Base-by-base conservation (phyloP, 1,140 invertebrate species). In the Anoplophora glabripennis region DNA sequence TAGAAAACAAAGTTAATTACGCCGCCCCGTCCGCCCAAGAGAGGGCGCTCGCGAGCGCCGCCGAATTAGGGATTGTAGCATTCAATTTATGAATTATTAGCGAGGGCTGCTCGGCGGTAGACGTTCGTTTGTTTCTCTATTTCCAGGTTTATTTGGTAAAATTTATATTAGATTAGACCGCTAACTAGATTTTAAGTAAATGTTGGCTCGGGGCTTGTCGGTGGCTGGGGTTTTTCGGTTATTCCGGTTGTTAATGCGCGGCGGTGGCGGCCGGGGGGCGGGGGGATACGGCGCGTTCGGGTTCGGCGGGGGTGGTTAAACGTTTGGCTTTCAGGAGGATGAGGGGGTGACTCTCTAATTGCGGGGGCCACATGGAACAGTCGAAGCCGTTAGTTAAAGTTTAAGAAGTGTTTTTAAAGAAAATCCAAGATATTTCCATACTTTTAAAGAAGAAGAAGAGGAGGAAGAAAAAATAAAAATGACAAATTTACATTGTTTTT, bases 1-100 rank as follows among this genome's bases (percentile, higher is more conserved):
- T 64, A 64, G 62, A 64, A 64, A 64, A 64, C 59, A 64, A 64
- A 64, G 56, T 64, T 64, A 64, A 64, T 64, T 64, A 64, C 58
- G 36, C 37, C 58, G 42, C 17, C 8, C 12, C 15, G 42, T 45
- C 14, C 42, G 4, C 17, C 42, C 14, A 14, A 17, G 37, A 37
- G 38, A n/a, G 40, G 18, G 11, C 11, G 38, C 36, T 34, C 38
- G 48, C 38, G 48, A 51, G 40, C 40, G 49, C 42, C 35, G 52
- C 44, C 15, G 52, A 54, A 54, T 54, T 54, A 54, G 52, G 52
- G 18, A 54, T 54, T 54, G 52, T 54, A 54, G 44, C 52, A 54
- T 54, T 54, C 52, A 54, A 54, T 54, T 54, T 54, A 54, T 54
- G 52, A 54, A 54, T 54, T 54, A 54, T 54, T 54, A 54, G 52